phyloP scores from a whole-genome alignment of 2,888 invertebrate species.

The Lomographa bimaculata region DNA sequence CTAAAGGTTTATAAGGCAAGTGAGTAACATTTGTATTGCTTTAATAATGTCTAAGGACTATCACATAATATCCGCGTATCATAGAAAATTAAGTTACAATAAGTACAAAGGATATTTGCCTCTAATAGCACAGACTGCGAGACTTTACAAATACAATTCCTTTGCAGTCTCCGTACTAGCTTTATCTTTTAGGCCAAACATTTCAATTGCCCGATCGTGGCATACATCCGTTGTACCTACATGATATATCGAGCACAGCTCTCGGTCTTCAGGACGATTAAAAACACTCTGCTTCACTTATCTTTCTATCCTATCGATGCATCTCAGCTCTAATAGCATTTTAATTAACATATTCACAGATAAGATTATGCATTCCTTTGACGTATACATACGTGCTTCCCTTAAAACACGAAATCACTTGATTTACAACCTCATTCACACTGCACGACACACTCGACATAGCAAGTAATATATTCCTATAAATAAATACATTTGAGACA shows the following conservation, averaged over 20 bases:
- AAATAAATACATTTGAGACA: conserved; percentile 16
- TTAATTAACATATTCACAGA: conserved; percentile 47
- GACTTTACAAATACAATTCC: too few relatives aligned
- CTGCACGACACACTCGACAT: conserved; percentile 11
- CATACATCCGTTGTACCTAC: too few relatives aligned
- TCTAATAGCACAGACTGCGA: too few relatives aligned
- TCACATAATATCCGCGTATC: conserved; percentile 40
- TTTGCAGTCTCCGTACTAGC: too few relatives aligned
- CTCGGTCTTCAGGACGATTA: conserved; percentile 27
- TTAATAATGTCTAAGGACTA: conserved; percentile 34
- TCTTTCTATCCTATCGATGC: too few relatives aligned
- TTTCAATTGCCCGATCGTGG: too few relatives aligned
- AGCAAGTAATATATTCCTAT: not conserved
- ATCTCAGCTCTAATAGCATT: conserved; percentile 22
- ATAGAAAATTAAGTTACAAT: too few relatives aligned
- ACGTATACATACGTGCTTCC: conserved; percentile 59
- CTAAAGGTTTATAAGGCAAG: conserved; percentile 66
- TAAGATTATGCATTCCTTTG: conserved; percentile 49
- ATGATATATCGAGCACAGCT: conserved; percentile 49
- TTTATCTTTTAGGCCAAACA: too few relatives aligned
- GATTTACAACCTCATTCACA: conserved; percentile 36
- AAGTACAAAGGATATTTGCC: too few relatives aligned
- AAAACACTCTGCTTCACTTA: too few relatives aligned
- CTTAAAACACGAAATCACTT: conserved; percentile 33
- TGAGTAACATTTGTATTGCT: conserved; percentile 33